Evolutionary conservation across 2,113 vertebrate species (phyloP).

Genomic region (Pseudolaguvia tuberculata): DNA sequence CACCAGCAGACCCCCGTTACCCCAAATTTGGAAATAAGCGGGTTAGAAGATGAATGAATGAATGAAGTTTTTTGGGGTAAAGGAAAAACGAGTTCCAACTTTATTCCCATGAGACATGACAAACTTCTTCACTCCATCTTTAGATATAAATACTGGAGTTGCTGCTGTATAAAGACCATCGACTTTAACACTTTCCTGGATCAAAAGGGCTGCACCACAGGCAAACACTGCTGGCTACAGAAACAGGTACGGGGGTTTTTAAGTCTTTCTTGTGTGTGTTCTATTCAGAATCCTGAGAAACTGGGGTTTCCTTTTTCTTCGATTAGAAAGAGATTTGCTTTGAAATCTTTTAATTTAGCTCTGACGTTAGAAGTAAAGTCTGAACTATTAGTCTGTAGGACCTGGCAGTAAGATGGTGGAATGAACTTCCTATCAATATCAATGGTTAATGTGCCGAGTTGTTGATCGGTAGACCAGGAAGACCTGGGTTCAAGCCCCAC

Average conservation of each 20-base stretch:
- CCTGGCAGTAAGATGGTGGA: no score
- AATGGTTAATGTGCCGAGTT: no score
- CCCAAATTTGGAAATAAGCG: no score
- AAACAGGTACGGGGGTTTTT: conserved; percentile 66
- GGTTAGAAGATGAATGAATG: no score
- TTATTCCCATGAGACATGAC: background rate
- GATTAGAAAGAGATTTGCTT: background rate
- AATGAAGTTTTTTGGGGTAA: no score
- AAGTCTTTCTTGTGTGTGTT: background rate
- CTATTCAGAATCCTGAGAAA: background rate
- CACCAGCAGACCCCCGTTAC: no score
- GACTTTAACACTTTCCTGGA: conserved; percentile 91
- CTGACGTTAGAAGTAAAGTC: no score
- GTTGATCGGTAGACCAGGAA: no score
- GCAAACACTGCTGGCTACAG: conserved; percentile 78
- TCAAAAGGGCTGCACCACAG: conserved; percentile 84
- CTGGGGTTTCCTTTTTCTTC: background rate
- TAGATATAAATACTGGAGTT: conserved; percentile 97
- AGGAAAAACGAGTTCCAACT: background rate
- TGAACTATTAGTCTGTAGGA: no score
- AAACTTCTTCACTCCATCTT: background rate
- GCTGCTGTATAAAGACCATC: conserved; percentile 82
- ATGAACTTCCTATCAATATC: no score
- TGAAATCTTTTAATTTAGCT: no score
- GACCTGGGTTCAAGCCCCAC: no score